Base-by-base conservation (phyloP, 2,888 invertebrate species). In the Calliopum simillimum region DNA sequence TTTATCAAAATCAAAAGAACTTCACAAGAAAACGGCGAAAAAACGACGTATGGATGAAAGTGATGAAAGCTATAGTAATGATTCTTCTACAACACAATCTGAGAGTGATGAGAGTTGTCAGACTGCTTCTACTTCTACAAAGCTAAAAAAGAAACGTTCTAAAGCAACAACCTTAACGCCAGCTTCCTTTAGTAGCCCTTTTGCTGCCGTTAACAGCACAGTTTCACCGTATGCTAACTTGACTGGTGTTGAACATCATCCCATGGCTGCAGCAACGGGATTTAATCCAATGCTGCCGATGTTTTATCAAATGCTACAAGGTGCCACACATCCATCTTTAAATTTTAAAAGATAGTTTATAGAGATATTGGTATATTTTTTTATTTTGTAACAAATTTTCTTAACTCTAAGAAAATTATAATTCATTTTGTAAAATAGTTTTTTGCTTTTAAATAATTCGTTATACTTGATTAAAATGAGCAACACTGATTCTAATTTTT, bases 231-330 rank as follows among this genome's bases (percentile, higher is more conserved):
- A 46, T 33, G 12, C 46, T n/a, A 23, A 44, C 2, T 25, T 58
- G 23, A 16, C 56, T 12, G 66, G 55, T n/a, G 55, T 44, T 44
- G 65, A 46, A 6, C 41, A n/a, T 41, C 59, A 59, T 16, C 14
- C n/a, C 41, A 70, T 43, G 51, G 33, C 70, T 33, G 66, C 75
- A 13, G 53, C 73, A 41, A 73, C 70, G 62, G 70, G 74, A 49
- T 74, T 75, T 46, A 76, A 77, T 43, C 73, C 74, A 12, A 68
- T 76, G 61, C 56, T 77, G 4, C 56, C 66, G 2, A 56, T 56
- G 11, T 68, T 76, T 47, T 62, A 70, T 11, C 74, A 74, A 71
- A 73, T 76, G 69, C 65, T 77, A 71, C 75, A 75, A 55, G 70
- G 73, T 62, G 73, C 71, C 33, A 3, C 33, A 23, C 69, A 69